Conservation (phyloP, 2,113 vertebrate genomes). For the Phocoena phocoena region DNA sequence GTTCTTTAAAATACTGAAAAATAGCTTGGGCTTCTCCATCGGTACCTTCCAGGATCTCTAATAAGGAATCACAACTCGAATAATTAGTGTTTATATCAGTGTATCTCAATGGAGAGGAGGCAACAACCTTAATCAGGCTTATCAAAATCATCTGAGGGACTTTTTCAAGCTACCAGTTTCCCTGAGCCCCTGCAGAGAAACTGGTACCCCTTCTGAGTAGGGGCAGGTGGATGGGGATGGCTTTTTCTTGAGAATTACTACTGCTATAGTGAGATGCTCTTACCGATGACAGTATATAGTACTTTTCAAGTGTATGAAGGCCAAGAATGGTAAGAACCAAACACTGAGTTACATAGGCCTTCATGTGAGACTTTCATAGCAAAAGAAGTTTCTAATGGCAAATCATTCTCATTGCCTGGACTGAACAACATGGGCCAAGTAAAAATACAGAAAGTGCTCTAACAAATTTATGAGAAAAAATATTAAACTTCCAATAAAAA, state of each 20-base stretch:
- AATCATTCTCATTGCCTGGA: background rate
- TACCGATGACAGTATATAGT: background rate
- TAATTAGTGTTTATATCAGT: background rate
- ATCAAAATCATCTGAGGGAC: slow-evolving; percentile 4
- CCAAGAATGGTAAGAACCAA: background rate
- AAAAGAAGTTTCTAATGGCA: background rate
- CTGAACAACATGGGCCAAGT: background rate
- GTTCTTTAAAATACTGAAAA: slow-evolving; percentile 20
- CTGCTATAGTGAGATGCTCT: background rate
- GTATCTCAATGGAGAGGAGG: background rate
- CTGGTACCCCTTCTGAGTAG: background rate
- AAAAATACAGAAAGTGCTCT: background rate
- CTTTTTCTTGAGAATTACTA: background rate
- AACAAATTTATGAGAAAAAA: background rate
- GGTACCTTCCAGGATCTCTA: background rate
- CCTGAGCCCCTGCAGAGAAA: background rate
- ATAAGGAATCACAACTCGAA: background rate
- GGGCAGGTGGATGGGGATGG: background rate
- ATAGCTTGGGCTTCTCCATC: background rate
- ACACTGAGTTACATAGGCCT: background rate
- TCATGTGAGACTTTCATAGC: background rate
- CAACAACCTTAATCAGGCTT: background rate
- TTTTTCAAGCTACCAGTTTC: background rate
- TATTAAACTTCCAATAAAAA: background rate
- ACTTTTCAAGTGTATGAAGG: background rate